Evolutionary conservation across 2,113 vertebrate species (phyloP), one percentile per base, ranked within the genome.

Genomic region (Malurus elegans): DNA sequence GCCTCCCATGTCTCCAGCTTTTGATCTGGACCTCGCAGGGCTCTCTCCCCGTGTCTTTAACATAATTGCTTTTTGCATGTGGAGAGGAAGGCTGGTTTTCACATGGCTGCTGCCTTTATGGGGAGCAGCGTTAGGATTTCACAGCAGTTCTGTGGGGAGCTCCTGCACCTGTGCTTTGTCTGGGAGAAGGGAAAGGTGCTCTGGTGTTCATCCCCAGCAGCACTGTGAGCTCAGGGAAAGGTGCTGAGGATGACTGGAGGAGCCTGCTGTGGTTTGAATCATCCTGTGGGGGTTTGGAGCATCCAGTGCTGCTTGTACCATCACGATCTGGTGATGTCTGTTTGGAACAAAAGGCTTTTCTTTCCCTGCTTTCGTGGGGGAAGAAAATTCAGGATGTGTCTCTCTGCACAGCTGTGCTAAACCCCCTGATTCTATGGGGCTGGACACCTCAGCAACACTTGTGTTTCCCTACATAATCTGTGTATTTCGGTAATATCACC

Each of bases 41-140:
- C 78, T 84, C 84, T 84, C 84, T 87, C 83, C 76, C 87, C 1
- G 5, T 36, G 70, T 86, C 92, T 93, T 83, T 81, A 65, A 4
- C 25, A 2, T 79, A 91, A 95, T 89, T 92, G 85, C 72, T 66
- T 80, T 86, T 32, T 81, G 86, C 86, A 5, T 80, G 88, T 92
- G 57, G 92, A 47, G 88, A 80, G 32, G 79, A 19, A 62, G 82
- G 50, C 92, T 58, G 90, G 2, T 73, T 70, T 80, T 66, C 60
- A 54, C 67, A 19, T 1, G 44, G 10, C 69, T 28, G 48, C 69
- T 88, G 38, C 13, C 81, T 58, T 79, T 34, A 3, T 8, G 44
- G 82, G n/a, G 81, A 79, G 92, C 85, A 53, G 79, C 45, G 66
- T 45, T 69, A 8, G 90, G 92, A 15, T 56, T 81, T 44, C n/a